Evolutionary conservation across 2,888 invertebrate genomes (phyloP), one percentile per base, ranked within the genome.

Genomic region (Plebejus argus): DNA sequence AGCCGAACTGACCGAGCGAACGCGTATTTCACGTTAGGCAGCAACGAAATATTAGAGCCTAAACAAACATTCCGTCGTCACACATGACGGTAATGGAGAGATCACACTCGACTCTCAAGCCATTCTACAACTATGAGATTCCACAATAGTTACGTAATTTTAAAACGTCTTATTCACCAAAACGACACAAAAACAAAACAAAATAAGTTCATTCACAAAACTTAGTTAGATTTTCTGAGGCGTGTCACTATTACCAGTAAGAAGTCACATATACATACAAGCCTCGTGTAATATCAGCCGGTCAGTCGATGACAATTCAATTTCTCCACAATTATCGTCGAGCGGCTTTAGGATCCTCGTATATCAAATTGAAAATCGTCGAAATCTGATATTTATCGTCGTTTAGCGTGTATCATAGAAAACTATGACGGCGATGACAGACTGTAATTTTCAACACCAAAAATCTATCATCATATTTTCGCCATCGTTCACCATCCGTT

Each of bases 251-350:
- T 93, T 92, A 93, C 91, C 91, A 92, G 92, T 91, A 93, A 94
- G 92, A 91, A 94, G 93, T 94, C 93, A 92, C 93, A 90, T 93
- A 94, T 91, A 94, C 94, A 94, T 94, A 93, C 93, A 94, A 93
- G 93, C 94, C 94, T 94, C 93, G 93, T 94, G 94, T 94, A 93
- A 93, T 94, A 94, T 94, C 94, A 94, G 94, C 94, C 94, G 94
- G 94, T 94, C 94, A 91, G 91, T 93, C 94, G 93, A 93, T 94
- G 93, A 94, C 94, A 94, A 94, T 93, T 88, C 90, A 92, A 92
- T 92, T 92, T 90, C 86, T 85, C 86, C 87, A 88, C 90, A 90
- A 87, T 89, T 91, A 91, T 90, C 91, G 86, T 87, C 86, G 85
- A 89, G 86, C 88, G 89, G 89, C 87, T 87, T 85, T 82, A 86